Percentiles rank a stretch among this genome's conserved stretches.
Conservation (phyloP, 2,888 invertebrate species). For the Pseudoips prasinana region DNA sequence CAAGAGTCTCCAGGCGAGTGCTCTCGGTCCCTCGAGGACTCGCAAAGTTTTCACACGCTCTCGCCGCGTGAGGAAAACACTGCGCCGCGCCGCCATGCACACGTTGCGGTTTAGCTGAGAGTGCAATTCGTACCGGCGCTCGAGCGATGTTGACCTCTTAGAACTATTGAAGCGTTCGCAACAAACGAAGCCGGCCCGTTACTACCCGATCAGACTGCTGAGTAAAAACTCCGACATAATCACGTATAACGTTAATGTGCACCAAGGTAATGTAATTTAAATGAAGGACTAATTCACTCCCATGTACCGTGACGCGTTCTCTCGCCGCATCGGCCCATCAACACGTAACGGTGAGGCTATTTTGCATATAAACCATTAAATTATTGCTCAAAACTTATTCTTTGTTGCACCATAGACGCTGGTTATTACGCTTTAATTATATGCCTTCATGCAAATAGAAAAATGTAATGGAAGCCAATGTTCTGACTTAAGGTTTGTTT, state of each 20-base stretch:
- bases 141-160: conserved; percentile 50
- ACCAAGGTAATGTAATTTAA: conserved; percentile 74
- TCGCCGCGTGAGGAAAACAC: conserved; percentile 54
- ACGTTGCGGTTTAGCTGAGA: conserved; percentile 25
- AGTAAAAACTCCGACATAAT: conserved; percentile 54
- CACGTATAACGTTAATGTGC: conserved; percentile 62
- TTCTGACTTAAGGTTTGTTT: conserved; percentile 59
- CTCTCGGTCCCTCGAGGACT: conserved; percentile 52
- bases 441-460: conserved; percentile 77
- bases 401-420: conserved; percentile 77
- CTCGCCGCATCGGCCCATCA: conserved; percentile 74
- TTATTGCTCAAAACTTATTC: conserved; percentile 82
- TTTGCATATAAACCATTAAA: conserved; percentile 82
- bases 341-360: conserved; percentile 78
- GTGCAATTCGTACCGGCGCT: conserved; percentile 25
- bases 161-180: conserved; percentile 54
- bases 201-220: conserved; percentile 47
- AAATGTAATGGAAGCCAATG: conserved; percentile 72
- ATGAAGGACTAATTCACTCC: conserved; percentile 78
- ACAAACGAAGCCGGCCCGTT: conserved; percentile 44
- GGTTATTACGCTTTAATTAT: conserved; percentile 79
- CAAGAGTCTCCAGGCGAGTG: conserved; percentile 66
- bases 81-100: conserved; percentile 33
- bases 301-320: conserved; percentile 76
- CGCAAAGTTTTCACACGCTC: conserved; percentile 74